A percentile compares a stretch with the other conserved stretches of the same genome.
phyloP scores from a whole-genome alignment of 2,113 vertebrate genomes.

The Tylochromis polylepis region DNA sequence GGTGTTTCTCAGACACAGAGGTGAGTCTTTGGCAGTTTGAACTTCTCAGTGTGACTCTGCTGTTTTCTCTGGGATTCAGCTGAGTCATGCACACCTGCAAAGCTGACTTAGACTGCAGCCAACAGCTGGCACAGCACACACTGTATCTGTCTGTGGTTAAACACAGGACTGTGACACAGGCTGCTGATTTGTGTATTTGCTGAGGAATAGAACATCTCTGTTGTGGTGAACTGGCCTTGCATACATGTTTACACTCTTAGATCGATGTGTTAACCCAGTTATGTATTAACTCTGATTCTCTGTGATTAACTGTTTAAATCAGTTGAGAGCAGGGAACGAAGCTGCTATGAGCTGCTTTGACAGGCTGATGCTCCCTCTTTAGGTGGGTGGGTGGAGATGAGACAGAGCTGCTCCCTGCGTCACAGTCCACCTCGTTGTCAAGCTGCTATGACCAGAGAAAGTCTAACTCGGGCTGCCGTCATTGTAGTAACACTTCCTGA shows the following conservation, averaged over 20 bases:
- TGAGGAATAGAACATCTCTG: not conserved
- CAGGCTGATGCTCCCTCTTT: not conserved
- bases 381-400: not conserved
- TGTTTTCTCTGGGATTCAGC: not conserved
- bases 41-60: not conserved
- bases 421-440: not conserved
- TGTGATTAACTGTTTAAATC: not conserved
- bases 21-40: not conserved
- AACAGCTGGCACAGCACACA: not conserved
- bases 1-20: not conserved
- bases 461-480: not conserved
- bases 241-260: not conserved
- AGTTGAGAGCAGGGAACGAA: not conserved
- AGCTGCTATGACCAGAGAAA: not conserved
- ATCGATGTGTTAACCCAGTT: not conserved
- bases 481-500: not conserved
- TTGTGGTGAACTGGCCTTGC: not conserved
- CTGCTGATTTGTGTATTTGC: not conserved
- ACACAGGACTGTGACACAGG: not conserved
- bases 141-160: not conserved
- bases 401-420: not conserved
- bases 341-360: not conserved
- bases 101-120: not conserved
- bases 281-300: not conserved
- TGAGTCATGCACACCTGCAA: conserved; percentile 7